Evolutionary conservation across 2,113 vertebrate species (phyloP).

Genomic region (Talpa occidentalis): DNA sequence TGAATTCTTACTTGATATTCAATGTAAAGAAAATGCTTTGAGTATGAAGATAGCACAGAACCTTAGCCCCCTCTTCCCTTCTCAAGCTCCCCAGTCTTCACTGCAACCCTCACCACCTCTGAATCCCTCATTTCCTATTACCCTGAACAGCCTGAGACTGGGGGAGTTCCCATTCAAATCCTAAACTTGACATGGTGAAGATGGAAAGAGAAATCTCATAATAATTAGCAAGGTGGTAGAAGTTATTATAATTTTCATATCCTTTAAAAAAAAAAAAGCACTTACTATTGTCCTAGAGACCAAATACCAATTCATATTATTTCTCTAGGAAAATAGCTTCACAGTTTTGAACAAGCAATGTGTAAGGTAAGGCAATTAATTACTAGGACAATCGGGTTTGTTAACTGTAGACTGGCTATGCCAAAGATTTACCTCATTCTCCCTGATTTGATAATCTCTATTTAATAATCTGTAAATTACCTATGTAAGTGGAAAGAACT

Average conservation of each 20-base stretch:
- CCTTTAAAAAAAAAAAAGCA: background rate
- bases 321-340: background rate
- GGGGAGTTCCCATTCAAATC: background rate
- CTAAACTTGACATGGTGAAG: background rate
- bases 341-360: background rate
- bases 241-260: background rate
- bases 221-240: background rate
- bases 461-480: background rate
- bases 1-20: background rate
- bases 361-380: background rate
- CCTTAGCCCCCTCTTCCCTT: background rate
- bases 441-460: background rate
- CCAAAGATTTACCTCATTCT: background rate
- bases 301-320: background rate
- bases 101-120: background rate
- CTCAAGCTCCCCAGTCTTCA: background rate
- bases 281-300: background rate
- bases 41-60: background rate
- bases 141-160: rapidly evolving
- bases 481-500: background rate
- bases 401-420: background rate
- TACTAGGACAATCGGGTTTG: background rate
- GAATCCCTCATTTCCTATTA: background rate
- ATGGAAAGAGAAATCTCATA: background rate
- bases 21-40: background rate